Percentiles rank a stretch among this genome's conserved stretches.
Conservation (phyloP, 2,797 vertebrate genomes). For the Furcifer pardalis region DNA sequence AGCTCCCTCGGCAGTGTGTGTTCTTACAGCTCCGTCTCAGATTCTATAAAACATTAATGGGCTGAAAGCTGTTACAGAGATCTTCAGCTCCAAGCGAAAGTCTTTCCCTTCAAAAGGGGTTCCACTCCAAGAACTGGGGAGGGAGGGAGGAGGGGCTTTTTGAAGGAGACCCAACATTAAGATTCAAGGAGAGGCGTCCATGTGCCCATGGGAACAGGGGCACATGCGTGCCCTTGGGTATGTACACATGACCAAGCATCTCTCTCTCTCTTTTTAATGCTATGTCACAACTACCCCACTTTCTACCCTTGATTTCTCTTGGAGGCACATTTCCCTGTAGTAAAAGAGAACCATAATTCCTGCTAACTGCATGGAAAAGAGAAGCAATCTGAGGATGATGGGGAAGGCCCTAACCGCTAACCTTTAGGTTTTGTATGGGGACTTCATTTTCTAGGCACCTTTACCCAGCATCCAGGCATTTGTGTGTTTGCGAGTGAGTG, state of each 20-base stretch:
- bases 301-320: background rate
- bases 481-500: background rate
- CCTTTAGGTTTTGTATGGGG: background rate
- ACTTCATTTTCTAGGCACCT: background rate
- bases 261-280: background rate
- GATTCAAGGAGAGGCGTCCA: background rate
- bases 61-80: conserved; percentile 82
- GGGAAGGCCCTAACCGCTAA: background rate
- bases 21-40: conserved; percentile 83
- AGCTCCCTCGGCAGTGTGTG: conserved; percentile 81
- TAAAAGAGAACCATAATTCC: background rate
- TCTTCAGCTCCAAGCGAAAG: conserved; percentile 64
- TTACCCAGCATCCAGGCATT: rapidly evolving
- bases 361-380: background rate
- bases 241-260: background rate
- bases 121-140: conserved; percentile 52
- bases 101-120: conserved; percentile 64
- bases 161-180: background rate
- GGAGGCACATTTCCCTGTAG: background rate
- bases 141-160: background rate
- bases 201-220: background rate
- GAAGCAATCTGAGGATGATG: background rate
- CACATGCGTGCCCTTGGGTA: background rate
- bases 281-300: background rate
- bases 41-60: conserved; percentile 91